Evolutionary conservation across 2,113 vertebrate species (phyloP).

Genomic region (Megalops atlanticus): DNA sequence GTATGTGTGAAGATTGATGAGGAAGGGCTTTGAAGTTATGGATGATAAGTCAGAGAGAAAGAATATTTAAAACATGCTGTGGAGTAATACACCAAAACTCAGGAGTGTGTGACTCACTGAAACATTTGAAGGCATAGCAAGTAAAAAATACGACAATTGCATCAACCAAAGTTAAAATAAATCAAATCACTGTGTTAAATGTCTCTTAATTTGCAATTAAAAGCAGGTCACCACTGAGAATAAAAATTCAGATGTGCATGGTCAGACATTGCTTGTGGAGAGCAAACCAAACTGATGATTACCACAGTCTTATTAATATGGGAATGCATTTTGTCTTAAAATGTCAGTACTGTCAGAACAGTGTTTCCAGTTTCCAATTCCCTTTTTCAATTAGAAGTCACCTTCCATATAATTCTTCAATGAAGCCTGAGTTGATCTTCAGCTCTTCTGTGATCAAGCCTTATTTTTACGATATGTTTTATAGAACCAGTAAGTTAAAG

Average conservation of each 20-base stretch:
- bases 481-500: too few species aligned
- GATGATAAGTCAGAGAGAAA: slow-evolving; percentile 16
- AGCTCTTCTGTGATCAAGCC: too few species aligned
- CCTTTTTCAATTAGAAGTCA: too few species aligned
- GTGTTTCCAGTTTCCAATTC: too few species aligned
- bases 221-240: not conserved
- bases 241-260: not conserved
- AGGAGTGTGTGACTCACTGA: not conserved
- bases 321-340: too few species aligned
- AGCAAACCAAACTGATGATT: too few species aligned
- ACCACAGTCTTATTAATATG: too few species aligned
- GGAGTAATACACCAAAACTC: not conserved
- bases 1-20: slow-evolving; percentile 10
- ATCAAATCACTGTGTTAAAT: not conserved
- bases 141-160: not conserved
- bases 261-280: too few species aligned
- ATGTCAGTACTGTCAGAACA: too few species aligned
- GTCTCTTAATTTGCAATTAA: not conserved
- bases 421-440: too few species aligned
- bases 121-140: not conserved
- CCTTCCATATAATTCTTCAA: too few species aligned
- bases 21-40: not conserved
- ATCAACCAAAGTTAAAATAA: not conserved
- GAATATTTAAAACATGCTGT: not conserved
- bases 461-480: too few species aligned